phyloP scores from a whole-genome alignment of 92 coral and sea anemone genomes.

The Anthopleura xanthogrammica region DNA sequence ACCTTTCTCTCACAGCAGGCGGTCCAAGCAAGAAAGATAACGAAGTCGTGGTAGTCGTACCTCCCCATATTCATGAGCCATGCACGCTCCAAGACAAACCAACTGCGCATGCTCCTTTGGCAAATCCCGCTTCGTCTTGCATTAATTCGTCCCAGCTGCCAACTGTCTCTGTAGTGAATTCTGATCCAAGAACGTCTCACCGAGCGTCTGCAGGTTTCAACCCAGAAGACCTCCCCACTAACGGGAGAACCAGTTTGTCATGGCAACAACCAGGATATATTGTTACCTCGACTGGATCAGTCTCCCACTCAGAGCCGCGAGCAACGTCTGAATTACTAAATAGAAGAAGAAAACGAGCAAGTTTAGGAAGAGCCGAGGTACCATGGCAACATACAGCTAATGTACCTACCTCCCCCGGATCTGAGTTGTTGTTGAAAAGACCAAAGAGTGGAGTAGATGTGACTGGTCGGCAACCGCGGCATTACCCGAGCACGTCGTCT shows the following conservation, averaged over 20 bases:
- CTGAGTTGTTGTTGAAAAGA: neutral
- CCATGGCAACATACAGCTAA: slow-evolving; percentile 31
- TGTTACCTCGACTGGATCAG: neutral
- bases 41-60: slow-evolving; percentile 21
- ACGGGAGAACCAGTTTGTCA: neutral
- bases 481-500: neutral
- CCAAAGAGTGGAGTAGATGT: neutral
- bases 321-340: slow-evolving; percentile 8
- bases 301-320: neutral
- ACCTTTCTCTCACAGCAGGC: slow-evolving; percentile 5
- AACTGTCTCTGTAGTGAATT: neutral
- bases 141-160: neutral
- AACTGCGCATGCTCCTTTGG: neutral
- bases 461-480: neutral
- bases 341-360: slow-evolving; percentile 17
- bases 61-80: neutral
- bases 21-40: slow-evolving; percentile 8
- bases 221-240: neutral
- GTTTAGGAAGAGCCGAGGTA: neutral
- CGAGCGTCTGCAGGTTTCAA: neutral
- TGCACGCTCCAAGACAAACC: neutral
- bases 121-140: neutral
- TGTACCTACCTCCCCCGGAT: slow-evolving; percentile 17
- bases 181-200: neutral
- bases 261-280: neutral